Evolutionary conservation across 2,113 vertebrate species (phyloP).

Genomic region (Chloropsis cyanopogon): DNA sequence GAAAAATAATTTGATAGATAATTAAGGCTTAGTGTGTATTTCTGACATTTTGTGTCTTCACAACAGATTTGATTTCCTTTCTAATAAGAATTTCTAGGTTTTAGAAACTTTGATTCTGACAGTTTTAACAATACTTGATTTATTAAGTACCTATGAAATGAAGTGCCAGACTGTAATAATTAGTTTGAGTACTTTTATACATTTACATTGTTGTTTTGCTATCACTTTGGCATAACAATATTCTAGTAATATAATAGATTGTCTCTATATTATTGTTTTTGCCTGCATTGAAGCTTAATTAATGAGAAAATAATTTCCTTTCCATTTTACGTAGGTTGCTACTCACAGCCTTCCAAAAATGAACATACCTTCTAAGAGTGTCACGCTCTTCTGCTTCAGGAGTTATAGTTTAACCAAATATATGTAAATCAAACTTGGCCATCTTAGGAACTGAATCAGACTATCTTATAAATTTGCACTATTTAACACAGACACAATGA

Average conservation of each 20-base stretch:
- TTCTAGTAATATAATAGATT: neutral
- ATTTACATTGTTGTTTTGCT: neutral
- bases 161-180: neutral
- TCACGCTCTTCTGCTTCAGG: neutral
- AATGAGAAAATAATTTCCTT: neutral
- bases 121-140: neutral
- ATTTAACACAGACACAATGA: neutral
- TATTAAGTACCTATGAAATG: neutral
- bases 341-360: neutral
- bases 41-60: neutral
- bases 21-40: neutral
- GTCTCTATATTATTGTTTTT: neutral
- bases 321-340: neutral
- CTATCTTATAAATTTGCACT: neutral
- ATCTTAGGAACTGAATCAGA: neutral
- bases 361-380: neutral
- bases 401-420: slow-evolving; percentile 9
- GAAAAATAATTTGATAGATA: neutral
- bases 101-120: neutral
- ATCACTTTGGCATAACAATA: neutral
- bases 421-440: neutral
- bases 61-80: neutral
- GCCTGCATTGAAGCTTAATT: neutral
- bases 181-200: neutral
- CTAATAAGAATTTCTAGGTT: neutral